Percentiles rank a stretch among this genome's conserved stretches.
Evolutionary conservation across 2,888 invertebrate genomes (phyloP).

Genomic region (Bembecia ichneumoniformis): DNA sequence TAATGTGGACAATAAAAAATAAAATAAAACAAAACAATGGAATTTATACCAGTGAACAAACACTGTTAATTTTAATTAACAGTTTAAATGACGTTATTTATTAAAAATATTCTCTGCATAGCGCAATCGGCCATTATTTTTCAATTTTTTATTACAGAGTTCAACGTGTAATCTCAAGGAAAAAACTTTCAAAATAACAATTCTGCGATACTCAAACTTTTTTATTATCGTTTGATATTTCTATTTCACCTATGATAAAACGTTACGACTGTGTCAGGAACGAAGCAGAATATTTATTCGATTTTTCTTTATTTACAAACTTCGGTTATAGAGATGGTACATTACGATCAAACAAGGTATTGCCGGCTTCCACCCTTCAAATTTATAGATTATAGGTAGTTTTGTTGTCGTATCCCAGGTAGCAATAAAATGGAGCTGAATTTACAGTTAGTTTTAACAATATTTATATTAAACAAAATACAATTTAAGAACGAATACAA

Average conservation of each 20-base stretch:
- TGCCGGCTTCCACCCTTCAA: constrained; percentile 23
- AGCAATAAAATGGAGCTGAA: too few relatives aligned
- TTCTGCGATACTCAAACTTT: constrained; percentile 39
- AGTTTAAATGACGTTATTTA: too few relatives aligned
- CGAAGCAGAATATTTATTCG: constrained; percentile 41
- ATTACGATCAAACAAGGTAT: constrained; percentile 47
- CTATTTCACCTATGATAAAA: constrained; percentile 69
- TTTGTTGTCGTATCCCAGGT: background rate
- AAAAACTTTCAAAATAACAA: constrained; percentile 46
- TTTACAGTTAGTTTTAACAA: too few relatives aligned
- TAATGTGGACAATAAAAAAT: constrained; percentile 1
- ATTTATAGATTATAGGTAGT: constrained; percentile 11
- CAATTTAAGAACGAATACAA: too few relatives aligned
- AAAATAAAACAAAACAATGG: too few relatives aligned
- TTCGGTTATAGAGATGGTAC: constrained; percentile 47
- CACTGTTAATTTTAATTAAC: too few relatives aligned
- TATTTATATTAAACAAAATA: too few relatives aligned
- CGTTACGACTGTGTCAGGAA: constrained; percentile 39
- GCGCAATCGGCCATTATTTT: too few relatives aligned
- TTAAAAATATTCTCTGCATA: too few relatives aligned
- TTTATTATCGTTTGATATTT: constrained; percentile 54
- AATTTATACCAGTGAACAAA: too few relatives aligned
- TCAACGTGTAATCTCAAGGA: background rate
- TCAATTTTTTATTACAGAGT: too few relatives aligned
- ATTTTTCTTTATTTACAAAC: constrained; percentile 66